Percentiles rank a stretch among this genome's conserved stretches.
Conservation (phyloP, 2,797 vertebrate species). For the Melanotaenia nigrans region DNA sequence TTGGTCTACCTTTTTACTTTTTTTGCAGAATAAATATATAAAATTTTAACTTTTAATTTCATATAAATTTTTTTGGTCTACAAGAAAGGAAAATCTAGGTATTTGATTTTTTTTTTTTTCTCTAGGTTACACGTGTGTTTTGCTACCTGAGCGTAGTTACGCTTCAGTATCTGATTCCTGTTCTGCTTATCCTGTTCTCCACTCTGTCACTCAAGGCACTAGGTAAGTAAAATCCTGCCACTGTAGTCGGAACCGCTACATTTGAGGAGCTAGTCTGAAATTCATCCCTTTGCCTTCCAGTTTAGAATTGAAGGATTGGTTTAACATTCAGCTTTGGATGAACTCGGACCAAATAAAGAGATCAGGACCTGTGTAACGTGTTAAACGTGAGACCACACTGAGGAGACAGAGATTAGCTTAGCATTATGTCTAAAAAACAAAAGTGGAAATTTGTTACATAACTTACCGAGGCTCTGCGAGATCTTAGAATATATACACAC, state of each 20-base stretch:
- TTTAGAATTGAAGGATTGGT: not conserved
- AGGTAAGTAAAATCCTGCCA: slow-evolving; percentile 77
- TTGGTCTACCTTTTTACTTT: not conserved
- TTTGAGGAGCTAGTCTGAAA: not conserved
- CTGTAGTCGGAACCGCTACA: not conserved
- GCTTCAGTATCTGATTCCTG: slow-evolving; percentile 92
- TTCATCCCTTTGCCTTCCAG: not conserved
- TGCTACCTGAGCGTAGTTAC: slow-evolving; percentile 93
- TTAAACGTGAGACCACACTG: not conserved
- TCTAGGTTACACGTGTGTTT: slow-evolving; percentile 91
- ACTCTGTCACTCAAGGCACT: slow-evolving; percentile 89
- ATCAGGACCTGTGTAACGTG: not conserved
- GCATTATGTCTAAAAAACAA: not conserved
- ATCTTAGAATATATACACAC: too few relatives aligned
- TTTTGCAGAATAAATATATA: not conserved
- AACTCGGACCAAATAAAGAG: too few relatives aligned
- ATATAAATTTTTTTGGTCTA: not conserved
- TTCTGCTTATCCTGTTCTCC: slow-evolving; percentile 90
- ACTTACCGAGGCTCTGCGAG: too few relatives aligned
- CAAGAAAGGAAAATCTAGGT: not conserved
- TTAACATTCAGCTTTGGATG: not conserved
- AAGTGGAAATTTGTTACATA: too few relatives aligned
- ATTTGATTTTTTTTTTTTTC: not conserved
- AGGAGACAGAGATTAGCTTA: not conserved
- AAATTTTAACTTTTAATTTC: not conserved